phyloP scores from a whole-genome alignment of 2,888 invertebrate genomes.

The Cataglyphis albicans region DNA sequence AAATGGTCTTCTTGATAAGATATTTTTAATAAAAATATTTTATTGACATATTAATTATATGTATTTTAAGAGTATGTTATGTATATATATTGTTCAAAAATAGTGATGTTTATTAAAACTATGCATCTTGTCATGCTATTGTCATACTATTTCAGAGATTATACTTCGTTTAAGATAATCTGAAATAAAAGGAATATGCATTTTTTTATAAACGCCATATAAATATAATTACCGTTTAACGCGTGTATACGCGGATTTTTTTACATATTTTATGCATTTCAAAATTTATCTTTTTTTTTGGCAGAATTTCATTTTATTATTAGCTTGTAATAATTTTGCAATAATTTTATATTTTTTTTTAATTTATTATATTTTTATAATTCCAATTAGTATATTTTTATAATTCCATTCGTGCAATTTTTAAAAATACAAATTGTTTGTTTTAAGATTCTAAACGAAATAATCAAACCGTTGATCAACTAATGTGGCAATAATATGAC shows the following conservation, averaged over 20 bases:
- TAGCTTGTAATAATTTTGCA: not conserved
- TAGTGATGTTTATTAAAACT: not conserved
- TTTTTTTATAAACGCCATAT: not conserved
- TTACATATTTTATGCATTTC: not conserved
- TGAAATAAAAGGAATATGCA: not conserved
- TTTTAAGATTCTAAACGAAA: not conserved
- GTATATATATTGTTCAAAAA: not conserved
- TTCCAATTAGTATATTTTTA: not conserved
- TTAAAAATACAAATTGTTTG: not conserved
- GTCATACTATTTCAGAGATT: not conserved
- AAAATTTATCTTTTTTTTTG: not conserved
- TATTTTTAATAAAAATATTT: not conserved
- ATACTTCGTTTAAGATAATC: not conserved
- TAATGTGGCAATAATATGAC: not conserved
- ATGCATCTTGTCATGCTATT: slow-evolving; percentile 1
- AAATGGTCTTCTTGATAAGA: not conserved
- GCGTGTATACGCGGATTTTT: not conserved
- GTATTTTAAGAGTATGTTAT: not conserved
- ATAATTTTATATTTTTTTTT: not conserved
- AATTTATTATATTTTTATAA: not conserved
- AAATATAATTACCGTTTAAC: not conserved
- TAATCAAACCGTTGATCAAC: not conserved
- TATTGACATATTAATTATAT: not conserved
- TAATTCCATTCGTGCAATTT: not conserved
- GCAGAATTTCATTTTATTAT: not conserved